Evolutionary conservation across 2,797 vertebrate genomes (phyloP), one percentile per base, ranked within the genome.

Genomic region (Poecilia velifera): DNA sequence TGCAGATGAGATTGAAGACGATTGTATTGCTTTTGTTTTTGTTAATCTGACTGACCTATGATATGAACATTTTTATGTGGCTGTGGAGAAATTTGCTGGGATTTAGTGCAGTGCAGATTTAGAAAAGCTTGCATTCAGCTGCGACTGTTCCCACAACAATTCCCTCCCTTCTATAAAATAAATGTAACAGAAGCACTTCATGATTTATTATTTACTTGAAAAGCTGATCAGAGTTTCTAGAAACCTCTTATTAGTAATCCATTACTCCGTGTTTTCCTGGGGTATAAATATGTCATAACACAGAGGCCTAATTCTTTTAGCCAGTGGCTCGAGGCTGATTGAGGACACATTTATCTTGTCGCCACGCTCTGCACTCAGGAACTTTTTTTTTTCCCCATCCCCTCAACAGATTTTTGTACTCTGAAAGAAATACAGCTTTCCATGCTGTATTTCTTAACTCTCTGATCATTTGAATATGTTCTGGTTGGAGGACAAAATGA

Each of bases 331-430:
- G 13, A 8, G 12, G 12, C 41, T 71, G 12, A 46, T 46, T 45
- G 68, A 71, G 12, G 68, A n/a, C 41, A 28, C 41, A 46, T 71
- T 71, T 71, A 71, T 71, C 68, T 71, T 28, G 68, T 71, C 10
- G 28, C 68, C n/a, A 28, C 1, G 1, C 49, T 76, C n/a, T 43
- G 12, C 31, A 6, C 45, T 64, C 53, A 76, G n/a, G 34, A 53
- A 36, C 28, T 47, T 9, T 28, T 5, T 46, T 0, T 12, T 3
- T 3, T 0, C 9, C 22, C 22, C 10, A n/a, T 18, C 46, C 0
- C 16, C 7, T 34, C n/a, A 3, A 66, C n/a, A 8, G 4, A 28
- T 25, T 47, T 59, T n/a, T 72, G 34, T 10, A 25, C 20, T 71
- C n/a, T 31, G 18, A 22, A 28, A n/a, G 41, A 41, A 41, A 41